phyloP scores from a whole-genome alignment of 2,113 vertebrate species.

The Balaeniceps rex region DNA sequence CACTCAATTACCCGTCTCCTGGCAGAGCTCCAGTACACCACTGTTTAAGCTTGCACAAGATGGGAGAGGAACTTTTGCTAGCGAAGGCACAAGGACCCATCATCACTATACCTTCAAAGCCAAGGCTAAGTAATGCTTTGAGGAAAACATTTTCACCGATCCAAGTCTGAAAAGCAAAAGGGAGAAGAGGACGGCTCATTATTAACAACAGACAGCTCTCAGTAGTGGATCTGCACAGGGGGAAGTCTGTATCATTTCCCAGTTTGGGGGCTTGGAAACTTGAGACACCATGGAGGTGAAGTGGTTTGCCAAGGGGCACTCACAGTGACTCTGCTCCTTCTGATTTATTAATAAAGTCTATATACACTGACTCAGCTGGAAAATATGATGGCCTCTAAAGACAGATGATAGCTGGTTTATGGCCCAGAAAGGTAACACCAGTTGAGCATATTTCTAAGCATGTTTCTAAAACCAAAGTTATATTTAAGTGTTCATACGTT shows the following conservation, averaged over 20 bases:
- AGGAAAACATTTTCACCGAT: background rate
- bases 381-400: background rate
- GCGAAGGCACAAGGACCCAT: background rate
- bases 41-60: background rate
- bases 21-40: background rate
- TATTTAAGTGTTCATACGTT: background rate
- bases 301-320: conserved; percentile 22
- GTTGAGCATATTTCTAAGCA: background rate
- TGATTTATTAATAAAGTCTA: conserved; percentile 19
- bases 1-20: background rate
- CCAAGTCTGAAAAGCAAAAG: background rate
- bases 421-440: background rate
- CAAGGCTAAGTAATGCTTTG: background rate
- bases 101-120: background rate
- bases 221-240: background rate
- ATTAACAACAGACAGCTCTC: background rate
- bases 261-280: conserved; percentile 13
- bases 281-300: background rate
- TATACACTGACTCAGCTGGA: background rate
- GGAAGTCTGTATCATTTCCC: background rate
- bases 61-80: background rate
- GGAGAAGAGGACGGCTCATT: background rate
- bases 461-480: background rate
- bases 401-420: background rate
- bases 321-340: background rate